Evolutionary conservation across 35 echinoderm and acorn worm genomes (phyloP).

Genomic region (Lytechinus pictus): DNA sequence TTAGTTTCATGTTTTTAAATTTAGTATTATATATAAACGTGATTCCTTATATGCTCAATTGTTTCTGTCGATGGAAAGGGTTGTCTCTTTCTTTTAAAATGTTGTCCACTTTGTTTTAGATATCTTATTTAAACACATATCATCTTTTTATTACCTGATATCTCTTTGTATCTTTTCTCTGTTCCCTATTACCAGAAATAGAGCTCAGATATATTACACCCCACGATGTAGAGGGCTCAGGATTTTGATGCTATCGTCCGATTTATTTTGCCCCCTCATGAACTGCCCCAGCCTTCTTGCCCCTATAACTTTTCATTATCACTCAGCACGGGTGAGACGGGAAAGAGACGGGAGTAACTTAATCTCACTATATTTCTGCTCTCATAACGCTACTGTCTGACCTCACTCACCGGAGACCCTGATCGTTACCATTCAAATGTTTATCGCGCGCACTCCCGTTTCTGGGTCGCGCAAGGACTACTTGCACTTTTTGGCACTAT

Average conservation of each 20-base stretch:
- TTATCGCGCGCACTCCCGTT: constrained; percentile 29
- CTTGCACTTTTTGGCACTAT: constrained; percentile 37
- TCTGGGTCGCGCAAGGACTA: constrained; percentile 45
- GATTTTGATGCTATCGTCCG: neutral
- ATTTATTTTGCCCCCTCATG: constrained; percentile 10
- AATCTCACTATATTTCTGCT: constrained; percentile 25
- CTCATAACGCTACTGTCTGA: constrained; percentile 35
- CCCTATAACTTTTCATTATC: constrained; percentile 26
- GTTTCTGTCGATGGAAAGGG: neutral
- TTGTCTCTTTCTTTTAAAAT: neutral
- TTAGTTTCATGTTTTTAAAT: too few relatives aligned
- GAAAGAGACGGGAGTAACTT: constrained; percentile 32
- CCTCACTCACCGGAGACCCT: neutral
- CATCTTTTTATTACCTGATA: neutral
- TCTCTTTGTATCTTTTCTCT: neutral
- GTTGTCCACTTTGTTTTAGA: neutral
- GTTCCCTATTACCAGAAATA: neutral
- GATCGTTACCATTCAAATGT: constrained; percentile 44
- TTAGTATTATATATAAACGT: too few relatives aligned
- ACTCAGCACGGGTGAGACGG: constrained; percentile 21
- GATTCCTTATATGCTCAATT: too few relatives aligned
- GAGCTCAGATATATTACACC: neutral
- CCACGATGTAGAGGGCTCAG: neutral
- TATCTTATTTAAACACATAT: neutral
- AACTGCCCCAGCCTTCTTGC: neutral